Base-by-base conservation (phyloP, 2,888 invertebrate species). In the Brachyptera risi region DNA sequence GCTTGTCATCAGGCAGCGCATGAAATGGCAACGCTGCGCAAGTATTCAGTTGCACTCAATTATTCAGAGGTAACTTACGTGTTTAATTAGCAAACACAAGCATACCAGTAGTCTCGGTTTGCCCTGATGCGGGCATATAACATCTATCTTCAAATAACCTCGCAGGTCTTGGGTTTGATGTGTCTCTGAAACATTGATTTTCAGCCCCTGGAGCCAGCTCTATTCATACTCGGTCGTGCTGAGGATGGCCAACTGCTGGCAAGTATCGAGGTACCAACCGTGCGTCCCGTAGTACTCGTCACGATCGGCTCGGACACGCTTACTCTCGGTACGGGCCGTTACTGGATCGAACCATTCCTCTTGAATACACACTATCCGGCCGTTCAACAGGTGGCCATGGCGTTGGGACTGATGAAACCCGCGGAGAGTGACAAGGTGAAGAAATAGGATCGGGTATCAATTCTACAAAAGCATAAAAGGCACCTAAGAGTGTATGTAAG, bases 1-100 rank as follows among this genome's bases (percentile, higher is more conserved):
- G 63, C 63, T 21, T 72, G 69, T 58, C 62, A 69, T 27, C 68
- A 69, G 61, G 67, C 68, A 3, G 68, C 69, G 7, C 66, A 68
- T 27, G 69, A 70, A 61, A 66, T 69, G 27, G 68, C 70, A 11
- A 70, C 72, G 7, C 63, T 62, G 15, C 57, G 64, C 9, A 63
- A 67, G 37, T 70, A 71, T 44, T 69, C 67, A n/a, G 67, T 68
- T 11, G 63, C 64, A 5, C 56, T 70, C 17, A 66, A 51, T 19
- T 51, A 51, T 21, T 51, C 51, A 4, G n/a, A n/a, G 35, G 51
- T 51, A 21, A 31, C 17, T n/a, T 31, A n/a, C n/a, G n/a, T n/a
- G n/a, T n/a, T n/a, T n/a, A n/a, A n/a, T n/a, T n/a, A n/a, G n/a
- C n/a, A n/a, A n/a, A n/a, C n/a, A n/a, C n/a, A n/a, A n/a, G n/a